Conservation (phyloP, 2,113 vertebrate species). For the Serinus canaria region DNA sequence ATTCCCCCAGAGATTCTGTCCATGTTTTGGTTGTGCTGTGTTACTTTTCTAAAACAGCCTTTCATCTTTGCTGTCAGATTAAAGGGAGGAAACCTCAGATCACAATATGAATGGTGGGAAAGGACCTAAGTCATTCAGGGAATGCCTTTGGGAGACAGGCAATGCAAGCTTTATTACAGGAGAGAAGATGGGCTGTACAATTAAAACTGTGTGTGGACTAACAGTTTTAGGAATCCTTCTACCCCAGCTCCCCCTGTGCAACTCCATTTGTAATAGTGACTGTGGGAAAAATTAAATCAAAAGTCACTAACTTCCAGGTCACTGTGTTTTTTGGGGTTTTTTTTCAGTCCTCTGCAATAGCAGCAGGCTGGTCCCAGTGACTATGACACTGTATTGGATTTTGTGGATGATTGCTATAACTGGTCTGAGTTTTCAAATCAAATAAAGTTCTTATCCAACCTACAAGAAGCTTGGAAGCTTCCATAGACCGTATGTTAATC, state of each 20-base stretch:
- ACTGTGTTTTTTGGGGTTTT: neutral
- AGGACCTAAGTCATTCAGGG: neutral
- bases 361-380: neutral
- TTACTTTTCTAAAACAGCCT: neutral
- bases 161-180: neutral
- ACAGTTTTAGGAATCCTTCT: neutral
- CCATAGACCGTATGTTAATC: neutral
- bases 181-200: neutral
- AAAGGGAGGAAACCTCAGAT: slow-evolving; percentile 7
- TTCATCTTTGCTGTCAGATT: slow-evolving; percentile 1
- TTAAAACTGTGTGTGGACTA: neutral
- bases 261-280: neutral
- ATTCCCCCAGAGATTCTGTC: neutral
- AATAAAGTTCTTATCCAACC: neutral
- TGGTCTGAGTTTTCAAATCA: neutral
- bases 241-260: neutral
- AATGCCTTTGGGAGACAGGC: neutral
- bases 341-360: neutral
- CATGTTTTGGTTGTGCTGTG: neutral
- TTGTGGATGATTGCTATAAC: neutral
- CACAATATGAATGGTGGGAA: neutral
- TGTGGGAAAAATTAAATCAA: neutral
- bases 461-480: neutral
- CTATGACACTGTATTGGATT: neutral
- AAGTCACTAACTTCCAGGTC: neutral